Conservation (phyloP, 2,797 vertebrate genomes). For the Onychomys arenicola region DNA sequence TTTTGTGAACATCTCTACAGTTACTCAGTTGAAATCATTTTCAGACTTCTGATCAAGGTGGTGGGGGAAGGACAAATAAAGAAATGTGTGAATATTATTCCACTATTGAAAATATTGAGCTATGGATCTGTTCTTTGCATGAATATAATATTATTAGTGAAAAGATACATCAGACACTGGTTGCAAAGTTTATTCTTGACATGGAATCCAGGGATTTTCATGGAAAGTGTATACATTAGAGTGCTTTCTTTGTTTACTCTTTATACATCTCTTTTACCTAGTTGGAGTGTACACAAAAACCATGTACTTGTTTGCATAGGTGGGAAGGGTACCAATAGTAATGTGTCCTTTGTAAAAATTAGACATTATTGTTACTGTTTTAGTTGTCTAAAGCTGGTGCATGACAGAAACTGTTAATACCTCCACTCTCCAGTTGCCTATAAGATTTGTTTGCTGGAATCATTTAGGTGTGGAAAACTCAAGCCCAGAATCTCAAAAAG, state of each 20-base stretch:
- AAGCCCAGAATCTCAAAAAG: neutral
- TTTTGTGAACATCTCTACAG: neutral
- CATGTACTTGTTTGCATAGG: neutral
- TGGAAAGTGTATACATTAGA: neutral
- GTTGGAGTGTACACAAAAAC: neutral
- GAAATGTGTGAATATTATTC: neutral
- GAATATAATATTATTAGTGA: neutral
- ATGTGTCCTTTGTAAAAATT: neutral
- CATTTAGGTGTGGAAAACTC: neutral
- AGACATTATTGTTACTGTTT: neutral
- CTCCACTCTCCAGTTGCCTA: neutral
- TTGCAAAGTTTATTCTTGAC: neutral
- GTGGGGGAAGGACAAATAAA: neutral
- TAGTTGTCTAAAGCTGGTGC: neutral
- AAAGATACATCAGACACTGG: neutral
- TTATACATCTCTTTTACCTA: neutral
- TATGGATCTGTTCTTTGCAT: neutral
- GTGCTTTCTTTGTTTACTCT: neutral
- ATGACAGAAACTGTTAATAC: neutral
- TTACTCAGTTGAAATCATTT: slow-evolving; percentile 20
- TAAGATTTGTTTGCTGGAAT: neutral
- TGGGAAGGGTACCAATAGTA: neutral
- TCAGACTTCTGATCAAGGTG: neutral
- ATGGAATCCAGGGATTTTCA: neutral
- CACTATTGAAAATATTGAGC: neutral